phyloP scores from a whole-genome alignment of 1,140 invertebrate genomes.

The Ooceraea biroi region DNA sequence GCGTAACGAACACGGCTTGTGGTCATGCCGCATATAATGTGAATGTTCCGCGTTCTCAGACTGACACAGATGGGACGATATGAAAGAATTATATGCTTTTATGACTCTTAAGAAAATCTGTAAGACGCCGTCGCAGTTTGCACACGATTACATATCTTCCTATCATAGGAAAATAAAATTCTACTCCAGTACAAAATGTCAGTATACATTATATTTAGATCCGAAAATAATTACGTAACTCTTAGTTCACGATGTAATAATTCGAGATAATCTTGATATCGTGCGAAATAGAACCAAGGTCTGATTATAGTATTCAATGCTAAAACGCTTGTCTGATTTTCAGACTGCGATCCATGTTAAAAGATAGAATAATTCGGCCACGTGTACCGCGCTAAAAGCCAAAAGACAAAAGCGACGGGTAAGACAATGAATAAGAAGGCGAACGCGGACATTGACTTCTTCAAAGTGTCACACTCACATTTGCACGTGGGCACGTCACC shows the following conservation, averaged over 20 bases:
- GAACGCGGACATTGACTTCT: slow-evolving; percentile 15
- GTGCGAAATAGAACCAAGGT: background rate
- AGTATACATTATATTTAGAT: background rate
- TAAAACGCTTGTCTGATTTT: background rate
- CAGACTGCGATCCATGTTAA: background rate
- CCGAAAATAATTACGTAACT: background rate
- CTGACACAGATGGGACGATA: background rate
- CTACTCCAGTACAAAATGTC: background rate
- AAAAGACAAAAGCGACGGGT: background rate
- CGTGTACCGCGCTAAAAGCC: background rate
- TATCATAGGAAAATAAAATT: no score
- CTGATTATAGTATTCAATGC: background rate
- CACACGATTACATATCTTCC: no score
- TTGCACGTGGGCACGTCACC: slow-evolving; percentile 93
- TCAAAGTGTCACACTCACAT: slow-evolving; percentile 88
- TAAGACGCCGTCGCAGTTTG: no score
- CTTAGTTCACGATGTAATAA: background rate
- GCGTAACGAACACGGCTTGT: slow-evolving; percentile 1
- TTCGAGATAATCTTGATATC: background rate
- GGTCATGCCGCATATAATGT: background rate
- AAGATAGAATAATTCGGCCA: background rate
- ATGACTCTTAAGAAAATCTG: no score
- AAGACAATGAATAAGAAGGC: background rate
- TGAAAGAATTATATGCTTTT: no score
- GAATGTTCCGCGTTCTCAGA: background rate